Evolutionary conservation across 2,797 vertebrate genomes (phyloP).

Genomic region (Labeo calbasu): DNA sequence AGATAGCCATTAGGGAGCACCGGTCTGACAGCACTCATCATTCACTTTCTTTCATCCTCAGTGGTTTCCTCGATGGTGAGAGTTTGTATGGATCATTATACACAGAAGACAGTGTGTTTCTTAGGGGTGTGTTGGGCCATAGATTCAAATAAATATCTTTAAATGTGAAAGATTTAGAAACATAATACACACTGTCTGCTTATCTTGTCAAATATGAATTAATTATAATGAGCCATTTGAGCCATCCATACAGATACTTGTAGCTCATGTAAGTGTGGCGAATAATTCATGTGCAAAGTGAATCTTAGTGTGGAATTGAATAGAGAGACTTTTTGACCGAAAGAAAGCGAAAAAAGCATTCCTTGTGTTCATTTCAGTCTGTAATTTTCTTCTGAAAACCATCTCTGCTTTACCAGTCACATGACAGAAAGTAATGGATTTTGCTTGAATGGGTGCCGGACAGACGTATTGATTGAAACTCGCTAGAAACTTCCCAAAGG

Average conservation of each 20-base stretch:
- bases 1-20: constrained; percentile 63
- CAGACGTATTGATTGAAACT: constrained; percentile 51
- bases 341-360: not conserved
- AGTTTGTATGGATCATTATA: constrained; percentile 53
- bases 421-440: constrained; percentile 38
- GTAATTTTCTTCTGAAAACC: constrained; percentile 41
- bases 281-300: constrained; percentile 38
- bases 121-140: not conserved
- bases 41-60: constrained; percentile 52
- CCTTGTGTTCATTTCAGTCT: constrained; percentile 28
- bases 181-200: not conserved
- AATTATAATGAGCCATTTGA: not conserved
- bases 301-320: constrained; percentile 44
- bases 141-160: constrained; percentile 24
- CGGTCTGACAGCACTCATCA: constrained; percentile 61
- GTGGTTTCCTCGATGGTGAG: constrained; percentile 31
- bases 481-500: constrained; percentile 30
- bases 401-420: constrained; percentile 33
- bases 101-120: constrained; percentile 27
- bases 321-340: constrained; percentile 6
- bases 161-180: constrained; percentile 27
- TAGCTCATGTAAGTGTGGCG: not conserved
- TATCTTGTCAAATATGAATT: constrained; percentile 17
- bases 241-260: constrained; percentile 17
- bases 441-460: constrained; percentile 35